These are phyloP conservation scores for Triplophysa rosa DNA, from an alignment of 2,113 vertebrate genomes.

Conservation along the genomic window DNA sequence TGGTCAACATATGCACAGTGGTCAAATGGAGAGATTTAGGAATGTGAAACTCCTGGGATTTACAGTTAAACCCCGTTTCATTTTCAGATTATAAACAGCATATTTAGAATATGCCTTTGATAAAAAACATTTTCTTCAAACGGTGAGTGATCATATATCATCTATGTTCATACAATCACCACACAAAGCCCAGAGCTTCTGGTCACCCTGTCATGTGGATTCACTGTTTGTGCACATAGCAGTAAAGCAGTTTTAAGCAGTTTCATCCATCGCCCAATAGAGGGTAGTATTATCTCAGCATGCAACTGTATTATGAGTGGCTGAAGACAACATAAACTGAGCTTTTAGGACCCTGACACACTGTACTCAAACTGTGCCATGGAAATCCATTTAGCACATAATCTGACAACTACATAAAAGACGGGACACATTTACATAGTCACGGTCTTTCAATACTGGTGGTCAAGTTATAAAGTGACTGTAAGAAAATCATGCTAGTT, in stretches of 20 bases:
- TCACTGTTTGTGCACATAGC: slow-evolving; percentile 1
- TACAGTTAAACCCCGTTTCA: not conserved
- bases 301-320: not conserved
- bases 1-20: slow-evolving; percentile 24
- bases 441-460: not conserved
- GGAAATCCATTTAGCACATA: slow-evolving; percentile 9
- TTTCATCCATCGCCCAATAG: slow-evolving; percentile 48
- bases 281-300: slow-evolving; percentile 51
- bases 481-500: slow-evolving; percentile 4
- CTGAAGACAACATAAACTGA: slow-evolving; percentile 16
- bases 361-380: not conserved
- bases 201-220: not conserved
- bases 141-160: not conserved
- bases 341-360: slow-evolving; percentile 7
- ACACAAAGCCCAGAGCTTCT: not conserved
- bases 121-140: not conserved
- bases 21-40: slow-evolving; percentile 14
- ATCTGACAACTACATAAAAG: slow-evolving; percentile 37
- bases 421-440: not conserved
- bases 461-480: slow-evolving; percentile 9
- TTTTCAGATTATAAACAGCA: slow-evolving; percentile 16
- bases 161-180: not conserved
- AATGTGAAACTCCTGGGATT: slow-evolving; percentile 11
- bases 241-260: slow-evolving; percentile 8
- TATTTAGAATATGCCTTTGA: not conserved